Conservation (phyloP, 2,797 vertebrate species). For the Neoniphon sammara region DNA sequence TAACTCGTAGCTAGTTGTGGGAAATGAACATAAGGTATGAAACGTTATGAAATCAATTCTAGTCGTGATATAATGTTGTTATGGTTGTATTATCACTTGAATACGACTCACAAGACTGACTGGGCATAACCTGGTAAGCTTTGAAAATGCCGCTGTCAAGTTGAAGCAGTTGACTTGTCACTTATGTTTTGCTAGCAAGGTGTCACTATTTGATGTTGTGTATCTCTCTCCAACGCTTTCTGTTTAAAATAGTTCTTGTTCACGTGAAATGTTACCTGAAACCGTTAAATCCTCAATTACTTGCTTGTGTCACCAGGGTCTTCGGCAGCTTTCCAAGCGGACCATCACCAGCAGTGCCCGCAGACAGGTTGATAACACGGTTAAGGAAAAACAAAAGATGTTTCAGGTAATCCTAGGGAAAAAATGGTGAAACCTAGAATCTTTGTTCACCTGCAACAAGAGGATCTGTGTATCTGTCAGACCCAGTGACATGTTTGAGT, state of each 20-base stretch:
- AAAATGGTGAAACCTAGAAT: neutral
- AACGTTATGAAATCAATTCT: no score
- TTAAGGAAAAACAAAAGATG: constrained; percentile 85
- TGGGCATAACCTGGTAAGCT: no score
- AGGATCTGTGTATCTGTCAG: neutral
- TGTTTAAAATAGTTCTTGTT: neutral
- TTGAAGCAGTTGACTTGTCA: no score
- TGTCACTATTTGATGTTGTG: neutral
- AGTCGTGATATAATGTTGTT: no score
- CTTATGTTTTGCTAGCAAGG: neutral
- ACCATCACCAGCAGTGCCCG: constrained; percentile 81
- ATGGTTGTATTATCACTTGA: no score
- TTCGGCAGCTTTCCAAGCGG: constrained; percentile 81
- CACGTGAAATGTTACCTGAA: no score
- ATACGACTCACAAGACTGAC: no score
- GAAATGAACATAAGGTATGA: no score
- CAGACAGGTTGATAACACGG: constrained; percentile 82
- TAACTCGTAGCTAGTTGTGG: no score
- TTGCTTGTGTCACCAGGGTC: constrained; percentile 70
- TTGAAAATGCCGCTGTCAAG: no score
- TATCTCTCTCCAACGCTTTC: neutral
- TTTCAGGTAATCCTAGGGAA: constrained; percentile 83
- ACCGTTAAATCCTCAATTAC: neutral
- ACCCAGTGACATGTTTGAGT: neutral
- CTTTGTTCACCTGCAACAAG: neutral